A percentile compares a stretch with the other conserved stretches of the same genome.
These are phyloP conservation scores for Tetramorium parvispinum DNA, from an alignment of 1,140 invertebrate genomes.

Conservation along the genomic window DNA sequence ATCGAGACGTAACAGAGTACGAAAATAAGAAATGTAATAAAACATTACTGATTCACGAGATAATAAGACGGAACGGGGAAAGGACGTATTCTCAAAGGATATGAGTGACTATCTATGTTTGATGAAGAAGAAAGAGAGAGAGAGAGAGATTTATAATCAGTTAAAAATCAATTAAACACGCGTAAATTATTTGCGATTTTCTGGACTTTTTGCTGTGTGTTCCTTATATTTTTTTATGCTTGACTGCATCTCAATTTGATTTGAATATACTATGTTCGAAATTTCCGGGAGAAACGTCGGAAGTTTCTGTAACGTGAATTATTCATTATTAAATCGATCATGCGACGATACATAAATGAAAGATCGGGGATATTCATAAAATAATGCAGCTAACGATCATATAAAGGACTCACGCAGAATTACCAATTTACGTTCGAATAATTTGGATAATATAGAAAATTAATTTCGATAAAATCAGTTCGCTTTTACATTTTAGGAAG, in stretches of 20 bases:
- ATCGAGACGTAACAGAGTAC: conserved; percentile 12
- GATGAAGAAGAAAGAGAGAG: not conserved
- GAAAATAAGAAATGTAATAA: conserved; percentile 1
- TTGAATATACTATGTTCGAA: not conserved
- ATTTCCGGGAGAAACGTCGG: not conserved
- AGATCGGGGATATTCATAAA: too few relatives aligned
- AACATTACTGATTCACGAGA: not conserved
- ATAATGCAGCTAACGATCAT: not conserved
- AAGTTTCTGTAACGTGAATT: not conserved
- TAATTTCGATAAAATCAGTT: too few relatives aligned
- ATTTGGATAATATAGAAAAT: not conserved
- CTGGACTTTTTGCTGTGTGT: not conserved
- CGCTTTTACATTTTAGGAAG: not conserved
- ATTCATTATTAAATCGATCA: not conserved
- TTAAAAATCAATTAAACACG: not conserved
- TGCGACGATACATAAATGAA: not conserved
- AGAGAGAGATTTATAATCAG: not conserved
- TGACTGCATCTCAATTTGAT: not conserved
- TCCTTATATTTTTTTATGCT: not conserved
- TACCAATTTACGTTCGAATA: not conserved
- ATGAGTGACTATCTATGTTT: not conserved
- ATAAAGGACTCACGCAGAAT: not conserved
- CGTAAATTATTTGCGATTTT: not conserved
- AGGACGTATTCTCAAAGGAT: not conserved
- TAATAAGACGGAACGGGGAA: not conserved